A percentile compares a stretch with the other conserved stretches of the same genome.
These are phyloP conservation scores for Tetramorium parvispinum DNA, from an alignment of 1,140 invertebrate species.

Conservation along the genomic window DNA sequence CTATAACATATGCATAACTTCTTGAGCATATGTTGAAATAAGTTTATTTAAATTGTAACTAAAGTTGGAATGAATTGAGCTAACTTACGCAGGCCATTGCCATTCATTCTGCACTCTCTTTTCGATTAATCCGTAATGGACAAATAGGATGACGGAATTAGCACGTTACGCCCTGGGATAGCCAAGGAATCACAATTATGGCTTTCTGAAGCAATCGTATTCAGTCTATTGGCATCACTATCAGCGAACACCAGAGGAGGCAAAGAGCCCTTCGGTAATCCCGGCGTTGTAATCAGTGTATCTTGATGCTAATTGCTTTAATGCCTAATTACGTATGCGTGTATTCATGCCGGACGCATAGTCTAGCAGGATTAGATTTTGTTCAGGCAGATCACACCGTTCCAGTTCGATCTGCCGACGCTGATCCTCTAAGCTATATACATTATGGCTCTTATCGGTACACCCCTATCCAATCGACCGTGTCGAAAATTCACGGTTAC, in stretches of 20 bases:
- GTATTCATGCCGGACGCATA: conserved; percentile 2
- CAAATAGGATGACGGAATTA: conserved; percentile 1
- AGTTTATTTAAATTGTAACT: background rate
- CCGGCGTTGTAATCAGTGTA: background rate
- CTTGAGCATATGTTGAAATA: background rate
- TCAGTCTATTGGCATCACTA: conserved; percentile 14
- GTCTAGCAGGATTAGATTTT: conserved; percentile 42
- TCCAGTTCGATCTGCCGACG: conserved; percentile 14
- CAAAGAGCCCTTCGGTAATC: conserved; percentile 54
- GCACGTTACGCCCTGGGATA: background rate
- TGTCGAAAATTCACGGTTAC: conserved; percentile 50
- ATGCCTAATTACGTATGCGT: conserved; percentile 69
- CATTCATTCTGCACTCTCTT: background rate
- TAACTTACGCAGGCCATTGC: background rate
- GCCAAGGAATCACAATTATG: conserved; percentile 36
- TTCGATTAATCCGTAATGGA: background rate
- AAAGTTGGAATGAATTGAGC: background rate
- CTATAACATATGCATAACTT: background rate
- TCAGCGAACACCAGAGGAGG: background rate
- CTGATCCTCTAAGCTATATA: conserved; percentile 52
- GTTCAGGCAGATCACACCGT: conserved; percentile 53
- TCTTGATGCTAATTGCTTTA: conserved; percentile 57
- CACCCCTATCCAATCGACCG: conserved; percentile 33
- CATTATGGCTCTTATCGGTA: conserved; percentile 63
- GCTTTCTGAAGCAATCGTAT: conserved; percentile 21